Evolutionary conservation across 2,888 invertebrate genomes (phyloP).

Genomic region (Tinea semifulvella): DNA sequence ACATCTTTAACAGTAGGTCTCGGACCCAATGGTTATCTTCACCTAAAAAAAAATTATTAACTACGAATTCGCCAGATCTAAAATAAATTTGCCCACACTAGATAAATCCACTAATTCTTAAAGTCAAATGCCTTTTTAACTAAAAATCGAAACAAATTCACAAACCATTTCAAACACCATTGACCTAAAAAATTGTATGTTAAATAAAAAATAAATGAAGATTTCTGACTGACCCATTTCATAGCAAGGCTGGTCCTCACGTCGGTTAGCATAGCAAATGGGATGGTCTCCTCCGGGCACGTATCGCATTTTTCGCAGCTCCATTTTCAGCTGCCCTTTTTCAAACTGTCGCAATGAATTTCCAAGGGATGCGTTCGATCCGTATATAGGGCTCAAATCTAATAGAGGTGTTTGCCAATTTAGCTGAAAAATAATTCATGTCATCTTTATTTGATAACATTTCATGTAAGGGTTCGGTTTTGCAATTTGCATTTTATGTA

Average conservation of each 20-base stretch:
- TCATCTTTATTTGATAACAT: not conserved
- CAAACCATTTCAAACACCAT: too few relatives aligned
- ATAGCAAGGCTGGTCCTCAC: conserved; percentile 7
- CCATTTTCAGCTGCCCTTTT: conserved; percentile 15
- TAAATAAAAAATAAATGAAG: not conserved
- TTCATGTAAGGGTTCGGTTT: not conserved
- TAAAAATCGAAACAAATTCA: too few relatives aligned
- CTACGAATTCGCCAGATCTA: too few relatives aligned
- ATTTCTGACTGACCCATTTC: conserved; percentile 1
- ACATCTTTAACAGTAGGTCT: too few relatives aligned
- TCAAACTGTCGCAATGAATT: conserved; percentile 12
- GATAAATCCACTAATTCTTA: too few relatives aligned
- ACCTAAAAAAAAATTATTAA: too few relatives aligned
- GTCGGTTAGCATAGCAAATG: conserved; percentile 10
- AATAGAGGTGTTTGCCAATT: conserved; percentile 13
- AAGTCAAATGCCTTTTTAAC: too few relatives aligned
- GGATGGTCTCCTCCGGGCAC: conserved; percentile 7
- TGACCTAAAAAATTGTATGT: too few relatives aligned
- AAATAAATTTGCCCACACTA: too few relatives aligned
- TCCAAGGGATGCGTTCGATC: conserved; percentile 7
- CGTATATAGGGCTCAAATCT: conserved; percentile 13
- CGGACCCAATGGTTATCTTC: too few relatives aligned
- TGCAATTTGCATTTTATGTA: too few relatives aligned
- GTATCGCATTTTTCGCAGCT: conserved; percentile 12
- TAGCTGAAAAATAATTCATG: conserved; percentile 7